Evolutionary conservation across 2,113 vertebrate species (phyloP).

Genomic region (Brachyhypopomus occidentalis): DNA sequence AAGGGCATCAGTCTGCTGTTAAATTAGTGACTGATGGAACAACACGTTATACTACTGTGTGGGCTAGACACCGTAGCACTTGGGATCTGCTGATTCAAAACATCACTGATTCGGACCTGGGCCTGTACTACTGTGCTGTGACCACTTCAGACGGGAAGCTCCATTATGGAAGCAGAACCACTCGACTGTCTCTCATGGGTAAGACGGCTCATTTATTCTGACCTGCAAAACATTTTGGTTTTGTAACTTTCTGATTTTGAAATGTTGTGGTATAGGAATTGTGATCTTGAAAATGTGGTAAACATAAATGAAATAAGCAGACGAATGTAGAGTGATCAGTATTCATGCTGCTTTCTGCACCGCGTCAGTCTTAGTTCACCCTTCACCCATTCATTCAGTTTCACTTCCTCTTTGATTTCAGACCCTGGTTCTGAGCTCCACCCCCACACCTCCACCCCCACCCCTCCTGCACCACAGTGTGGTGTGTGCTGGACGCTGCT

Average conservation of each 20-base stretch:
- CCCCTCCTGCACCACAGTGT: neutral
- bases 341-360: too few relatives aligned
- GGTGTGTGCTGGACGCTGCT: conserved; percentile 28
- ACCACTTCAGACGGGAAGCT: neutral
- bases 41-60: conserved; percentile 7
- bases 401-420: too few relatives aligned
- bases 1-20: conserved; percentile 11
- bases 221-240: too few relatives aligned
- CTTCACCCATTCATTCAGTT: too few relatives aligned
- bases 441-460: neutral
- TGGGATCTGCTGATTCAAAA: conserved; percentile 43
- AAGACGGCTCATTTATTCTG: neutral
- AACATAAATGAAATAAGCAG: too few relatives aligned
- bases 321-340: too few relatives aligned
- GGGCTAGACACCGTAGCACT: neutral
- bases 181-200: conserved; percentile 12
- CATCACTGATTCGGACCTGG: conserved; percentile 46
- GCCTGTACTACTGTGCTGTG: conserved; percentile 53
- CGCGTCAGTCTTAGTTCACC: too few relatives aligned
- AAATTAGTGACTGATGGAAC: neutral
- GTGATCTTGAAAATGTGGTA: too few relatives aligned
- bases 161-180: neutral
- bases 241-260: neutral
- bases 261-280: too few relatives aligned
- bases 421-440: too few relatives aligned